A percentile compares a stretch with the other conserved stretches of the same genome.
Evolutionary conservation across 35 echinoderm and acorn worm genomes (phyloP).

Genomic region (Ophioderma brevispina): DNA sequence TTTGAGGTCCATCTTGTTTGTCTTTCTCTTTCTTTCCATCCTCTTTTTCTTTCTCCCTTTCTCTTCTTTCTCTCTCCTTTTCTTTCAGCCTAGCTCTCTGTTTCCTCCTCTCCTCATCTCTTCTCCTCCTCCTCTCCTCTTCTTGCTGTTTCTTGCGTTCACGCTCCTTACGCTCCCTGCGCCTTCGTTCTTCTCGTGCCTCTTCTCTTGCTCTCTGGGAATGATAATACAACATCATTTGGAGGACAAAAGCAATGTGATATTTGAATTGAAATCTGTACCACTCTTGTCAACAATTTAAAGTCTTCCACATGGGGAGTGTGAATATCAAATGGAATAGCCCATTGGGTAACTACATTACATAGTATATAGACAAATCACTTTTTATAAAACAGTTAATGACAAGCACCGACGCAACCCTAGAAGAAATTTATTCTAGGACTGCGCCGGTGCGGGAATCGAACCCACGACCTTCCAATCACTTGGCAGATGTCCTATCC

Average conservation of each 20-base stretch:
- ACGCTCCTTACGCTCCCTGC: slow-evolving; percentile 23
- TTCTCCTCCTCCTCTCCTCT: slow-evolving; percentile 6
- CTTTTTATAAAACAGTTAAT: too few relatives aligned
- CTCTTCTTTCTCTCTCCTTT: neutral
- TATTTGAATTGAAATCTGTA: neutral
- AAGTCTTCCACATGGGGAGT: too few relatives aligned
- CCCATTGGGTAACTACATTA: too few relatives aligned
- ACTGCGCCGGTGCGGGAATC: too few relatives aligned
- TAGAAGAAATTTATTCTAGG: too few relatives aligned
- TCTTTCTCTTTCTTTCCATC: neutral
- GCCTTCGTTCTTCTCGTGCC: neutral
- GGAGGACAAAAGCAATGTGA: neutral
- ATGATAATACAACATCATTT: too few relatives aligned
- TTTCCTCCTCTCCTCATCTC: slow-evolving; percentile 4
- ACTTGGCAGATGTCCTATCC: too few relatives aligned
- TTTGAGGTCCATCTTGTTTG: neutral
- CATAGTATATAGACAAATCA: too few relatives aligned
- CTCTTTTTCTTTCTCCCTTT: slow-evolving; percentile 5
- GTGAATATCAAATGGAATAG: too few relatives aligned
- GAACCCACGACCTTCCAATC: too few relatives aligned
- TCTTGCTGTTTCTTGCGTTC: slow-evolving; percentile 21
- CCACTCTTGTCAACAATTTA: too few relatives aligned
- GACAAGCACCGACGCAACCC: too few relatives aligned
- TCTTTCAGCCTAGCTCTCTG: neutral
- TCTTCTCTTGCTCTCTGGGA: slow-evolving; percentile 15